Base-by-base conservation (phyloP, 2,888 invertebrate species). In the Folsomia manolachei region DNA sequence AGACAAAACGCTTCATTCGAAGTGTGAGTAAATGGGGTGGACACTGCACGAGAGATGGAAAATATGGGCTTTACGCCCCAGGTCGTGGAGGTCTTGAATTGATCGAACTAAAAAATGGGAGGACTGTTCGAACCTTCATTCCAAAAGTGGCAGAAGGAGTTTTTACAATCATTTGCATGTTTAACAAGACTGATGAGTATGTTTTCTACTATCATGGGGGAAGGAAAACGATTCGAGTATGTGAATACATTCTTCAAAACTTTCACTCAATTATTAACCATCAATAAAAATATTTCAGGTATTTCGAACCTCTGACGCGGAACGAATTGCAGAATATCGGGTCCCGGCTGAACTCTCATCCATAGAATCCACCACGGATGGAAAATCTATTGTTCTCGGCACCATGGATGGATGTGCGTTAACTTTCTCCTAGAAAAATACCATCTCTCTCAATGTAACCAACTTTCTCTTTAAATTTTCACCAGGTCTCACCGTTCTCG, bases 201-300 rank as follows among this genome's bases (percentile, higher is more conserved):
- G 97, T 97, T 1, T 88, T 97, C 66, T 98, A 98, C 83, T 98
- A 98, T 82, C 97, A 98, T 83, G 94, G 95, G 79, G 97, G 97
- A 0, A 89, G 93, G 81, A 94, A 96, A 84, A 97, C 97, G 0
- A 87, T 98, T 70, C 87, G 97, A 73, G 92, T 97, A 0, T 97
- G n/a, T n/a, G n/a, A n/a, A n/a, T n/a, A n/a, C n/a, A n/a, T n/a
- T n/a, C n/a, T 97, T 84, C 89, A 94, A 89, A 90, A 83, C 7
- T 27, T 9, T n/a, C n/a, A n/a, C n/a, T n/a, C n/a, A n/a, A n/a
- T n/a, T 60, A 11, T 26, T 26, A 21, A 14, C n/a, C 18, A n/a
- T n/a, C n/a, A n/a, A n/a, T n/a, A n/a, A n/a, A n/a, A n/a, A n/a
- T n/a, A n/a, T n/a, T n/a, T n/a, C 53, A 74, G 74, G 70, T 71